phyloP scores from a whole-genome alignment of 2,113 vertebrate species.

The Neoarius graeffei region DNA sequence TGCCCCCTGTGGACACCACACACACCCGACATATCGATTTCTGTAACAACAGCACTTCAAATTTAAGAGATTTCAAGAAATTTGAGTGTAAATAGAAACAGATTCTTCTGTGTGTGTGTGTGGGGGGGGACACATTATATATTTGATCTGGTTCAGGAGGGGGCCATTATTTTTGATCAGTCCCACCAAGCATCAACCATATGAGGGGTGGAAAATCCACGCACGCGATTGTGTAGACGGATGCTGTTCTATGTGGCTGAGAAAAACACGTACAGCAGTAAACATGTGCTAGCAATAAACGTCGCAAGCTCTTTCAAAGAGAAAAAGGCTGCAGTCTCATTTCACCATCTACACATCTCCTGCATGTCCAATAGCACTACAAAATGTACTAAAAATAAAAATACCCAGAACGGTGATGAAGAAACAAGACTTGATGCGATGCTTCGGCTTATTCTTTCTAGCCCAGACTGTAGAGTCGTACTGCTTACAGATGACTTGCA shows the following conservation, averaged over 20 bases:
- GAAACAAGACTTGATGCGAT: neutral
- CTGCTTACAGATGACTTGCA: no score
- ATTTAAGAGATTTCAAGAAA: neutral
- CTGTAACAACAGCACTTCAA: neutral
- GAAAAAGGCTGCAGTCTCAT: neutral
- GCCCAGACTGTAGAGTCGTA: neutral
- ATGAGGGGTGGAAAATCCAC: neutral
- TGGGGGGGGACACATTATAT: neutral
- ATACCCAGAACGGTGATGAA: neutral
- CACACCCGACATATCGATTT: neutral
- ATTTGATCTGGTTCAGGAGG: neutral
- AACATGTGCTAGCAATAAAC: neutral
- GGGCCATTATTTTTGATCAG: neutral
- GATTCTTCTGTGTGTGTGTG: neutral
- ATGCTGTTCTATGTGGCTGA: no score
- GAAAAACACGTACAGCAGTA: no score
- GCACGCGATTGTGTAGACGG: no score
- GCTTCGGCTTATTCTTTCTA: neutral
- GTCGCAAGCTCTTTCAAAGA: neutral
- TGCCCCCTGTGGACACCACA: constrained; percentile 14
- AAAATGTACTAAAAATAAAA: neutral
- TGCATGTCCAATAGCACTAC: neutral
- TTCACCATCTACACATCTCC: neutral
- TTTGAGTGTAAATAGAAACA: neutral
- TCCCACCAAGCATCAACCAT: neutral